Evolutionary conservation across 2,797 vertebrate species (phyloP), one percentile per base, ranked within the genome.

Genomic region (Echiichthys vipera): DNA sequence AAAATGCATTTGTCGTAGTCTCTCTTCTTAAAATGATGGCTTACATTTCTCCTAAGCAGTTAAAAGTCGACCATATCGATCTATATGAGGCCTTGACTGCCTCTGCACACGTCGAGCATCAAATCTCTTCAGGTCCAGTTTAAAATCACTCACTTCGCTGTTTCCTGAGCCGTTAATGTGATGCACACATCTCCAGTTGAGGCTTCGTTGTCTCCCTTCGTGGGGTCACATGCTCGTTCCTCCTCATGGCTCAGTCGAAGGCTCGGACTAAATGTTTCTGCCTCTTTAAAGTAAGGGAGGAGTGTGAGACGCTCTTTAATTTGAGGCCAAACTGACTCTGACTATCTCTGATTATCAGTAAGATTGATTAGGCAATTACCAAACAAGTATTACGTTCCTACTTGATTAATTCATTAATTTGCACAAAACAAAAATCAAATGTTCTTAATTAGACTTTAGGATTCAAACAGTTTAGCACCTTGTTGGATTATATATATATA

Each of bases 331-430:
- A 49, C 54, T 14, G 25, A 22, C 45, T 40, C 13, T n/a, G n/a
- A n/a, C n/a, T n/a, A n/a, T n/a, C n/a, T n/a, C n/a, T 30, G 14
- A 10, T 59, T 8, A 59, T 72, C 34, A 54, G 43, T 9, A 13
- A 55, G 32, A 68, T 55, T 51, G 22, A 76, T 64, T n/a, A 25
- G 53, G 11, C 20, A 11, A 46, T 74, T 77, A 40, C 15, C 50
- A 55, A 63, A 49, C 34, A 34, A 50, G n/a, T n/a, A 37, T 18
- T 42, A n/a, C 51, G 47, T 39, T 25, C 22, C 37, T 24, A n/a
- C 57, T 20, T 50, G 36, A 51, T 43, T 40, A 24, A 71, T 54
- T n/a, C n/a, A n/a, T n/a, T 57, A 1, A 30, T 36, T 29, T 25
- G 22, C 15, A 29, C 14, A 45, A 20, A 29, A 25, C 22, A 37